These are phyloP conservation scores for Athene noctua DNA, from an alignment of 2,113 vertebrate species.

Conservation along the genomic window DNA sequence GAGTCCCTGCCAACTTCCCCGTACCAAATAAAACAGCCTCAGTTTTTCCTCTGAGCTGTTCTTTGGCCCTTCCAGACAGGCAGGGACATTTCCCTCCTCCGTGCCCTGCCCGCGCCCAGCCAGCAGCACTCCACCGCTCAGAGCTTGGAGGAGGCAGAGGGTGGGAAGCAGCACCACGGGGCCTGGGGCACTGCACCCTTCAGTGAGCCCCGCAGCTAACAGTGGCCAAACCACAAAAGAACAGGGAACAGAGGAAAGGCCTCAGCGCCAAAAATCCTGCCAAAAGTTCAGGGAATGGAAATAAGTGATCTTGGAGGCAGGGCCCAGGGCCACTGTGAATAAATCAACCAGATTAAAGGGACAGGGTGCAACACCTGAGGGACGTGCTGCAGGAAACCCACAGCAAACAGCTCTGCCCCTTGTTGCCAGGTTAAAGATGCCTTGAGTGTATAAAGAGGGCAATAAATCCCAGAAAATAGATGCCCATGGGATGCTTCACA, in stretches of 20 bases:
- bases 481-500: neutral
- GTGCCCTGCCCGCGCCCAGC: neutral
- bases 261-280: neutral
- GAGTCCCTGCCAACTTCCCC: neutral
- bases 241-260: neutral
- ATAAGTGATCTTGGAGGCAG: neutral
- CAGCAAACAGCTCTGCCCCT: neutral
- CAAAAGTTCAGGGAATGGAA: neutral
- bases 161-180: neutral
- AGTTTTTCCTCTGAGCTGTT: conserved; percentile 60
- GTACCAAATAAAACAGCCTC: neutral
- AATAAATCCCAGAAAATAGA: neutral
- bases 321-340: neutral
- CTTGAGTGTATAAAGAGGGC: neutral
- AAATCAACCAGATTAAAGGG: neutral
- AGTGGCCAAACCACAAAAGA: neutral
- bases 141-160: neutral
- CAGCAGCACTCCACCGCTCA: neutral
- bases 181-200: neutral
- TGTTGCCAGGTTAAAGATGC: neutral
- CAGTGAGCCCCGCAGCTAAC: neutral
- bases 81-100: neutral
- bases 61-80: conserved; percentile 14
- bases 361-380: neutral
- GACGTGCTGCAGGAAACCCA: neutral